phyloP scores from a whole-genome alignment of 92 coral and sea anemone genomes.

The Hydrozoanthus gracilis region DNA sequence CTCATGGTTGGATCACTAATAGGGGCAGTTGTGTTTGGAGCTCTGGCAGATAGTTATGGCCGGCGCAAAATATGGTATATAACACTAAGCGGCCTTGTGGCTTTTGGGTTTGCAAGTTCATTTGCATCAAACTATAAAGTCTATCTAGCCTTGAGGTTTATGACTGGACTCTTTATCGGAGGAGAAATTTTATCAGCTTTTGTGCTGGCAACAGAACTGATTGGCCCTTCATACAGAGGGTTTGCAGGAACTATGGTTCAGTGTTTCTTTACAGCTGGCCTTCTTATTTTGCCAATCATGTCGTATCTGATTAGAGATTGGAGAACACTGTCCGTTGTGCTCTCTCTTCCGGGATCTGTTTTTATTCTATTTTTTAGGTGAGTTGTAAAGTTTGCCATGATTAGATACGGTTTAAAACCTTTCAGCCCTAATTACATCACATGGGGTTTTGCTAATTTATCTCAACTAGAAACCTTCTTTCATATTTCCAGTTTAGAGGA shows the following conservation, averaged over 20 bases:
- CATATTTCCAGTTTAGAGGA: no score
- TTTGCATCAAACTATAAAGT: conserved; percentile 85
- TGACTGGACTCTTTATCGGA: conserved; percentile 93
- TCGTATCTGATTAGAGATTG: conserved; percentile 90
- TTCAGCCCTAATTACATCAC: neutral
- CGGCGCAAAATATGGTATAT: conserved; percentile 92
- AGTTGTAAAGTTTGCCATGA: conserved; percentile 34
- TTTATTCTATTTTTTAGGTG: conserved; percentile 94
- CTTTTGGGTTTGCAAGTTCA: conserved; percentile 91
- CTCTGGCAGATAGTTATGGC: conserved; percentile 89
- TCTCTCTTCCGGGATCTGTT: conserved; percentile 90
- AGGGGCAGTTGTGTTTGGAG: conserved; percentile 91
- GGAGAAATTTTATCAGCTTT: conserved; percentile 93
- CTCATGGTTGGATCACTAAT: conserved; percentile 90
- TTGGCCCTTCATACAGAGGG: conserved; percentile 96
- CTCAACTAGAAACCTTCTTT: no score
- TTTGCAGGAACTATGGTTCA: conserved; percentile 92
- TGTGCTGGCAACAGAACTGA: conserved; percentile 93
- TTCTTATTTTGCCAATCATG: conserved; percentile 81
- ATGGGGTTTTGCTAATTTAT: neutral
- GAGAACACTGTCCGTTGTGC: conserved; percentile 89
- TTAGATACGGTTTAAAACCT: neutral
- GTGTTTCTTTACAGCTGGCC: conserved; percentile 94
- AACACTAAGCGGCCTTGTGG: conserved; percentile 80
- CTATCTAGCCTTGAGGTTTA: conserved; percentile 72